These are phyloP conservation scores for Strigamia maritima DNA, from an alignment of 2,888 invertebrate genomes.

Conservation along the genomic window DNA sequence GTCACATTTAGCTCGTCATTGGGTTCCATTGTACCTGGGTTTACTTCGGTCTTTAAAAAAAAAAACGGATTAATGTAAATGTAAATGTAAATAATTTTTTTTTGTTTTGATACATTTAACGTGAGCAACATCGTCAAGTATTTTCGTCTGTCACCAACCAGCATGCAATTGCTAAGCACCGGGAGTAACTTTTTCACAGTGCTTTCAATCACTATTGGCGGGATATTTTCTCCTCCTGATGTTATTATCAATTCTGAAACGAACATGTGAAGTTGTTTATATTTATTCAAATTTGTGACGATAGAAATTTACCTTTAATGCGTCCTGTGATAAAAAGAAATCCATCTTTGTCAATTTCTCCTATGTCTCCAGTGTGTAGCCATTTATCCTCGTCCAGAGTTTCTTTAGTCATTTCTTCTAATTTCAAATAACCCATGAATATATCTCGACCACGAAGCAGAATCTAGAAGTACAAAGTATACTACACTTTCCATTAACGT, in stretches of 20 bases:
- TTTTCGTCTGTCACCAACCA: constrained; percentile 82
- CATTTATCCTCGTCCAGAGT: constrained; percentile 75
- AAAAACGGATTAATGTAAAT: too few relatives aligned
- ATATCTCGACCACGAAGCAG: constrained; percentile 81
- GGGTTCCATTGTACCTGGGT: constrained; percentile 69
- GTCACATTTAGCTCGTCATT: constrained; percentile 65
- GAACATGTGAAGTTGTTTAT: neutral
- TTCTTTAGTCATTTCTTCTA: constrained; percentile 70
- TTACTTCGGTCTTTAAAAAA: constrained; percentile 64
- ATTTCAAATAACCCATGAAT: constrained; percentile 85
- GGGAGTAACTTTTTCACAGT: constrained; percentile 70
- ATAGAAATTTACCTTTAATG: constrained; percentile 50
- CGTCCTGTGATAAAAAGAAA: constrained; percentile 71
- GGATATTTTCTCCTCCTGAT: constrained; percentile 83
- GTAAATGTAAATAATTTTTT: neutral
- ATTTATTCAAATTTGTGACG: neutral
- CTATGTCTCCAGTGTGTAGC: constrained; percentile 85
- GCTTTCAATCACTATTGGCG: constrained; percentile 84
- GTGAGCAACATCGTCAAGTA: constrained; percentile 80
- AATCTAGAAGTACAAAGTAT: constrained; percentile 54
- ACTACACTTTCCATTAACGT: neutral
- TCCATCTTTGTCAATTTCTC: constrained; percentile 70
- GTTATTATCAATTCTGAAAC: constrained; percentile 75
- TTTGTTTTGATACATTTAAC: constrained; percentile 64
- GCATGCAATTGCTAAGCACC: constrained; percentile 74